Evolutionary conservation across 2,888 invertebrate species (phyloP), one percentile per base, ranked within the genome.

Genomic region (Phytoseiulus persimilis): DNA sequence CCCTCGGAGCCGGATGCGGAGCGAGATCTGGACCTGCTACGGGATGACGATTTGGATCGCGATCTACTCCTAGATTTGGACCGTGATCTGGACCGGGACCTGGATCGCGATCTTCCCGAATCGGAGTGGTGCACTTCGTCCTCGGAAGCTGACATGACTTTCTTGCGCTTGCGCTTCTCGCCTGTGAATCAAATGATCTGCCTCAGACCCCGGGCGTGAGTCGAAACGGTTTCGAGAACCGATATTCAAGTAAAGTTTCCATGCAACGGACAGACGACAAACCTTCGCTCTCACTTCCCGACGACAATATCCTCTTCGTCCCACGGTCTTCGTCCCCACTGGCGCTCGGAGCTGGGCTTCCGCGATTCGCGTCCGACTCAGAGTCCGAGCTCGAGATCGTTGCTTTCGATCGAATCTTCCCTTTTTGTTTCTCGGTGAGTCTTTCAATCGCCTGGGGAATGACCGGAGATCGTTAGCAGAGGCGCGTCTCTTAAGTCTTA

Each of bases 321-420:
- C 89, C 90, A 46, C 90, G 91, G 87, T 90, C 91, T n/a, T 91
- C 90, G 45, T 83, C 91, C 39, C 91, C 92, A 65, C 90, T 90
- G 14, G 91, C 92, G 90, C 33, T 33, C 6, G 39, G 87, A 31
- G 87, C 33, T 0, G 87, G 87, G 33, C 87, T 87, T 3, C 31
- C 87, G 6, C n/a, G 45, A n/a, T 33, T 87, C 87, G 84, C 90
- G 93, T 94, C 90, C 94, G 33, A 90, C 94, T 92, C 93, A 94
- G 91, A 0, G 83, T 94, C 93, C 91, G 93, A 93, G 0, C 97
- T 97, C 0, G 98, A 98, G 91, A 98, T 98, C 0, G 97, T 97
- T 90, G 96, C 98, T 92, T 98, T 98, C 0, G 98, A 98, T 0
- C 97, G 95, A 92, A 98, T 96, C 92, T 96, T 95, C 91, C 95